Percentiles rank a stretch among this genome's conserved stretches.
Conservation (phyloP, 2,888 invertebrate genomes). For the Acronicta aceris region DNA sequence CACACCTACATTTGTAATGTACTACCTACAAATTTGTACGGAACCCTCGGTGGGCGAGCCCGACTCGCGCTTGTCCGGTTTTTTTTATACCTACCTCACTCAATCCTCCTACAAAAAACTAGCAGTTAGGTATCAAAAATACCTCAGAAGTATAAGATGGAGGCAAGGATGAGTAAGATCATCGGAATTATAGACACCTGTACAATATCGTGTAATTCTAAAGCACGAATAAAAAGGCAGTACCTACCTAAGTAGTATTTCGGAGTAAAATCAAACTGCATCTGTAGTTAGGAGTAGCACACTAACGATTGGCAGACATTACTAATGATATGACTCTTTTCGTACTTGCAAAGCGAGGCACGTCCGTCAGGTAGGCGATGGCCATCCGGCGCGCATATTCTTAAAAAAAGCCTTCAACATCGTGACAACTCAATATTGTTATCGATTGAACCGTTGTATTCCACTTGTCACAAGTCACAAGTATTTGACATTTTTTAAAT, state of each 20-base stretch:
- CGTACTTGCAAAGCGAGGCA: constrained; percentile 65
- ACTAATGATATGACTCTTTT: constrained; percentile 53
- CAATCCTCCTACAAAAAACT: constrained; percentile 21
- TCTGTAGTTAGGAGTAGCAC: constrained; percentile 37
- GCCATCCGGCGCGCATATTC: constrained; percentile 70
- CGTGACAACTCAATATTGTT: constrained; percentile 65
- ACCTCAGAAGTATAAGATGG: constrained; percentile 10
- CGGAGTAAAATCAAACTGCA: constrained; percentile 13
- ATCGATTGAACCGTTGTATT: constrained; percentile 61
- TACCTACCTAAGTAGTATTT: constrained; percentile 14
- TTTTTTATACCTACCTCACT: too few species aligned
- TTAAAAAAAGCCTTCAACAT: constrained; percentile 57
- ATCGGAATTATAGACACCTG: constrained; percentile 24
- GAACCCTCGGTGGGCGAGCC: too few species aligned
- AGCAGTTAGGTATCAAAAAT: constrained; percentile 31
- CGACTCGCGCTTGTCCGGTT: too few species aligned
- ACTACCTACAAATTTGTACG: too few species aligned
- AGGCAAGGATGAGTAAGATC: constrained; percentile 21
- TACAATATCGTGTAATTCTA: constrained; percentile 26
- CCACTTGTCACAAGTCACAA: constrained; percentile 29
- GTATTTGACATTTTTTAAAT: constrained; percentile 34
- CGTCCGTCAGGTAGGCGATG: constrained; percentile 63
- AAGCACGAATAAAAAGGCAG: constrained; percentile 3
- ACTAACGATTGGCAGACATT: constrained; percentile 42
- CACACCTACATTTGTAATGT: too few species aligned